Conservation (phyloP, 2,888 invertebrate species). For the Marronus borbonicus region DNA sequence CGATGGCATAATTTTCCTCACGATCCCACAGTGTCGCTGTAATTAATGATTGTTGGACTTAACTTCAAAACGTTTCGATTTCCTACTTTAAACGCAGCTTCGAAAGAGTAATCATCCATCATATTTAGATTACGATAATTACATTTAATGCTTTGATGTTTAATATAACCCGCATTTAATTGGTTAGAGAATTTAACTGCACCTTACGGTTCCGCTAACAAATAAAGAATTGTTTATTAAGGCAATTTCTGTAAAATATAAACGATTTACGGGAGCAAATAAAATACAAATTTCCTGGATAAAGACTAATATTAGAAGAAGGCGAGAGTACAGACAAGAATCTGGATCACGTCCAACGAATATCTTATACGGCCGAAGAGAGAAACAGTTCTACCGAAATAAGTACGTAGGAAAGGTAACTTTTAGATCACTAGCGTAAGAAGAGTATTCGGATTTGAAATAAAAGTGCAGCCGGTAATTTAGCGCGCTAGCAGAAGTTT, state of each 20-base stretch:
- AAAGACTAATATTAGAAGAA: conserved; percentile 50
- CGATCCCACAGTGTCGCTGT: no score
- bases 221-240: conserved; percentile 40
- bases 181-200: neutral
- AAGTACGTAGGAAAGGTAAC: conserved; percentile 56
- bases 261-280: conserved; percentile 46
- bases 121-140: neutral
- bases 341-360: conserved; percentile 59
- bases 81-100: no score
- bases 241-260: conserved; percentile 46
- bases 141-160: neutral
- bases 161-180: conserved; percentile 1
- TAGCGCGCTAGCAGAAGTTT: conserved; percentile 60
- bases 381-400: conserved; percentile 57
- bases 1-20: neutral
- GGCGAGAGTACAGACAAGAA: conserved; percentile 52
- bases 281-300: conserved; percentile 44
- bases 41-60: no score
- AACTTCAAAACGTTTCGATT: no score
- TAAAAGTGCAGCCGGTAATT: conserved; percentile 63
- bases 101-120: neutral
- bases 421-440: conserved; percentile 48
- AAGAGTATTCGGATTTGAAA: conserved; percentile 54
- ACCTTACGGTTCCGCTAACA: neutral
- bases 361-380: conserved; percentile 54